Evolutionary conservation across 1,140 invertebrate genomes (phyloP).

Genomic region (Hesperophylax magnus): DNA sequence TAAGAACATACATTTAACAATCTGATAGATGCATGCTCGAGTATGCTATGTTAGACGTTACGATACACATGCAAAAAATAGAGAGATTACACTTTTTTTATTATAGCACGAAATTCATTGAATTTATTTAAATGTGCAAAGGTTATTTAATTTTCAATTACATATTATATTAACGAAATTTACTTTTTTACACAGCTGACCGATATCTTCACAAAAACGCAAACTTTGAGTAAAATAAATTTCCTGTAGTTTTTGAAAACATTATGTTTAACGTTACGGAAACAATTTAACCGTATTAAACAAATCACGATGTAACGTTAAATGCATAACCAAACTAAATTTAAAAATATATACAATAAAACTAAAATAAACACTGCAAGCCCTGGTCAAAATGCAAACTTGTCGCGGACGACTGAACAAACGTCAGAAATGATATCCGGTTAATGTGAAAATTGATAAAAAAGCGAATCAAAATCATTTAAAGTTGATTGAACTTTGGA

Average conservation of each 20-base stretch:
- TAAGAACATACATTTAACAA: not conserved
- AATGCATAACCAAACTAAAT: not conserved
- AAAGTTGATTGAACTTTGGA: too few species aligned
- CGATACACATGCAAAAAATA: not conserved
- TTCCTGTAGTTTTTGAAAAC: too few species aligned
- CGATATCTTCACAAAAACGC: too few species aligned
- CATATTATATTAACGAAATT: not conserved
- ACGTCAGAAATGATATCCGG: not conserved
- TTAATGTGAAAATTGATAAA: not conserved
- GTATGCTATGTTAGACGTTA: not conserved
- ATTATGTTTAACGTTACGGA: not conserved
- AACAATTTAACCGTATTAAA: not conserved
- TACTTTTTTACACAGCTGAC: not conserved
- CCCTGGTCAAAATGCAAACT: not conserved
- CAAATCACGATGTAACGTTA: not conserved
- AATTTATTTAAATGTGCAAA: not conserved
- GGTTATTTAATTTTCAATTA: not conserved
- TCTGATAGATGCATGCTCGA: not conserved
- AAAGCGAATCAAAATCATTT: not conserved
- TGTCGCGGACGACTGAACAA: not conserved
- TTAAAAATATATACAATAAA: not conserved
- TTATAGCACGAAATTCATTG: not conserved
- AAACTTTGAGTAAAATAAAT: too few species aligned
- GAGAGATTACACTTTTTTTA: not conserved
- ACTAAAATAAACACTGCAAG: not conserved